Conservation (phyloP, 2,797 vertebrate genomes). For the Botia kubotai region DNA sequence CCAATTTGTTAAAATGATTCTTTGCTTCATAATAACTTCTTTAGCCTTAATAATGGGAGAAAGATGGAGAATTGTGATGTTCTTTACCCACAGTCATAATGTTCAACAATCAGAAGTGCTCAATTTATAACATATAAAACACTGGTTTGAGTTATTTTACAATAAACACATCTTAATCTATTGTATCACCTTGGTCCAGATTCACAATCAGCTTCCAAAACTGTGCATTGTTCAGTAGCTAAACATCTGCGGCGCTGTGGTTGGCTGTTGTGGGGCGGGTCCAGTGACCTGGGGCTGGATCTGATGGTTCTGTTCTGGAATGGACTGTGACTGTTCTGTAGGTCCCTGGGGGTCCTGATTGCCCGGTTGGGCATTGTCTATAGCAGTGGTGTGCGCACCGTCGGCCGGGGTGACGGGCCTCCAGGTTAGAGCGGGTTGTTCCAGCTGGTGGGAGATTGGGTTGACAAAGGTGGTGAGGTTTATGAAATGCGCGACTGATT, state of each 20-base stretch:
- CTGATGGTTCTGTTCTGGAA: conserved; percentile 49
- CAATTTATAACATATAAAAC: background rate
- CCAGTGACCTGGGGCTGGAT: conserved; percentile 52
- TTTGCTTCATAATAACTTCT: background rate
- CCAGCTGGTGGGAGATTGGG: conserved; percentile 89
- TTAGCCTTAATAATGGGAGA: background rate
- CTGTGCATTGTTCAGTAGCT: conserved; percentile 79
- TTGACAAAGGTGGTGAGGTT: conserved; percentile 96
- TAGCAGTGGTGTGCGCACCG: conserved; percentile 72
- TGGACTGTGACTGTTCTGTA: conserved; percentile 67
- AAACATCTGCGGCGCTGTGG: conserved; percentile 88
- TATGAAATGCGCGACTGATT: conserved; percentile 94
- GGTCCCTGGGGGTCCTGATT: conserved; percentile 67
- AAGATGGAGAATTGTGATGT: background rate
- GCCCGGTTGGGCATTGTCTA: conserved; percentile 65
- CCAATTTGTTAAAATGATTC: background rate
- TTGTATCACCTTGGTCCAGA: background rate
- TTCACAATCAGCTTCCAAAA: background rate
- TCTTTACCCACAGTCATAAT: background rate
- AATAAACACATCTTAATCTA: background rate
- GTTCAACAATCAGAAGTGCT: background rate
- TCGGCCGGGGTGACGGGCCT: conserved; percentile 82
- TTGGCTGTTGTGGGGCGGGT: conserved; percentile 67
- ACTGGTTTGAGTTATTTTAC: too few species aligned
- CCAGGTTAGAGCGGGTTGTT: conserved; percentile 88